Percentiles rank a stretch among this genome's conserved stretches.
These are phyloP conservation scores for Hirtodrosophila trivittata DNA, from an alignment of 2,888 invertebrate genomes.

Conservation along the genomic window DNA sequence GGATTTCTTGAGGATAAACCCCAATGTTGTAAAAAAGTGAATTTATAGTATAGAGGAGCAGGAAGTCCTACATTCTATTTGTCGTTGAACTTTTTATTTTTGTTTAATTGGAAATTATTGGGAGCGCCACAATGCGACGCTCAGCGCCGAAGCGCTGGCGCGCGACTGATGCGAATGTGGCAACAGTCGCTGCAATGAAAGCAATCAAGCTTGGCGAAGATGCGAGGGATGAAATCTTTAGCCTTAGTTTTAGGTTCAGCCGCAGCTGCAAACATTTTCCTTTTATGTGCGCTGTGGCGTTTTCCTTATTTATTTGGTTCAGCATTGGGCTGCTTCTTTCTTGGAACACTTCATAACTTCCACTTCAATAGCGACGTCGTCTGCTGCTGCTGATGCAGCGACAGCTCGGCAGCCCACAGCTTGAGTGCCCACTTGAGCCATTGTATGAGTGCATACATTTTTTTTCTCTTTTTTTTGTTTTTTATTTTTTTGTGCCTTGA, in stretches of 20 bases:
- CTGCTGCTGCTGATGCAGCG: slow-evolving; percentile 16
- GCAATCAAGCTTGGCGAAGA: slow-evolving; percentile 7
- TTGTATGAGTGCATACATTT: slow-evolving; percentile 47
- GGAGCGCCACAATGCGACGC: slow-evolving; percentile 38
- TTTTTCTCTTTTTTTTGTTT: slow-evolving; percentile 2
- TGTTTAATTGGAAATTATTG: slow-evolving; percentile 2
- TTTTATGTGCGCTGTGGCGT: slow-evolving; percentile 30
- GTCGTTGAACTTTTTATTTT: neutral
- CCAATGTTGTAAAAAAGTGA: too few relatives aligned
- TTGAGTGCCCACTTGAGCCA: slow-evolving; percentile 49
- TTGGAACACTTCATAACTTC: slow-evolving; percentile 55
- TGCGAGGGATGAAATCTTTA: slow-evolving; percentile 56
- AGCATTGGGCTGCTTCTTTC: slow-evolving; percentile 30
- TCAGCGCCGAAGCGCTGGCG: slow-evolving; percentile 62
- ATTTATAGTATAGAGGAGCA: too few relatives aligned
- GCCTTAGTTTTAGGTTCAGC: slow-evolving; percentile 22
- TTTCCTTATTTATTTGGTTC: slow-evolving; percentile 36
- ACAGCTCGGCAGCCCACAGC: slow-evolving; percentile 36
- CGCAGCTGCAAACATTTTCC: slow-evolving; percentile 48
- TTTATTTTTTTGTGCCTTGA: slow-evolving; percentile 13
- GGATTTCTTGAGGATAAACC: too few relatives aligned
- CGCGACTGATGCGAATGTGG: slow-evolving; percentile 46
- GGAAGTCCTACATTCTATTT: too few relatives aligned
- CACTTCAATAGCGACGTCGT: slow-evolving; percentile 44
- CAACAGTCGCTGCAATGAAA: slow-evolving; percentile 32